Evolutionary conservation across 2,888 invertebrate species (phyloP).

Genomic region (Lochmaea crataegi): DNA sequence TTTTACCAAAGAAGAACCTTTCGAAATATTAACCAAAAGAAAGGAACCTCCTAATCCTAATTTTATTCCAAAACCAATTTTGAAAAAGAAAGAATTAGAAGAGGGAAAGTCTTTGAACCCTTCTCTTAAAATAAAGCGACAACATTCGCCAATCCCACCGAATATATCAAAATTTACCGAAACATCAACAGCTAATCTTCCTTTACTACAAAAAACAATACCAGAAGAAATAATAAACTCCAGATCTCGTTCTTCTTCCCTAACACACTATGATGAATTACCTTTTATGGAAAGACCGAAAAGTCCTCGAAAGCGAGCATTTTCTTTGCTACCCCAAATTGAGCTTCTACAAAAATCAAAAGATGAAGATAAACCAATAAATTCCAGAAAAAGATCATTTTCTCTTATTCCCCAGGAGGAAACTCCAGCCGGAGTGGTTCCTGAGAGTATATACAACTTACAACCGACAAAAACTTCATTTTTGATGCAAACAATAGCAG

Average conservation of each 20-base stretch:
- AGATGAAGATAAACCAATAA: conserved; percentile 26
- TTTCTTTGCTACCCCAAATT: conserved; percentile 50
- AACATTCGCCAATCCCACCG: conserved; percentile 48
- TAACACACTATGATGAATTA: conserved; percentile 3
- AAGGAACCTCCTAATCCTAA: conserved; percentile 76
- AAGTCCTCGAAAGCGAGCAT: conserved; percentile 47
- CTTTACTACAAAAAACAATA: conserved; percentile 20
- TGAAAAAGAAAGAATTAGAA: conserved; percentile 68
- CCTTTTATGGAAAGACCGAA: conserved; percentile 20
- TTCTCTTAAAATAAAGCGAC: conserved; percentile 40
- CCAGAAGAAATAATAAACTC: conserved; percentile 39
- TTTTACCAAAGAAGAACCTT: conserved; percentile 62
- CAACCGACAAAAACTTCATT: conserved; percentile 34
- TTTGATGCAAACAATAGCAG: conserved; percentile 49
- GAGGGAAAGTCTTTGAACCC: too few species aligned
- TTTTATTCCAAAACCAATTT: conserved; percentile 82
- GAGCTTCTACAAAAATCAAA: conserved; percentile 34
- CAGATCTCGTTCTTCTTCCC: conserved; percentile 33
- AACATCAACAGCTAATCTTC: conserved; percentile 35
- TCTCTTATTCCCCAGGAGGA: conserved; percentile 47
- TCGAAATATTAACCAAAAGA: conserved; percentile 71
- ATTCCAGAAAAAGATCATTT: conserved; percentile 45
- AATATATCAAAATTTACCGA: conserved; percentile 25
- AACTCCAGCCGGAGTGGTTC: conserved; percentile 7
- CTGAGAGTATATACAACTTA: conserved; percentile 32